Base-by-base conservation (phyloP, 92 coral and sea anemone species). In the Paragorgia papillata region DNA sequence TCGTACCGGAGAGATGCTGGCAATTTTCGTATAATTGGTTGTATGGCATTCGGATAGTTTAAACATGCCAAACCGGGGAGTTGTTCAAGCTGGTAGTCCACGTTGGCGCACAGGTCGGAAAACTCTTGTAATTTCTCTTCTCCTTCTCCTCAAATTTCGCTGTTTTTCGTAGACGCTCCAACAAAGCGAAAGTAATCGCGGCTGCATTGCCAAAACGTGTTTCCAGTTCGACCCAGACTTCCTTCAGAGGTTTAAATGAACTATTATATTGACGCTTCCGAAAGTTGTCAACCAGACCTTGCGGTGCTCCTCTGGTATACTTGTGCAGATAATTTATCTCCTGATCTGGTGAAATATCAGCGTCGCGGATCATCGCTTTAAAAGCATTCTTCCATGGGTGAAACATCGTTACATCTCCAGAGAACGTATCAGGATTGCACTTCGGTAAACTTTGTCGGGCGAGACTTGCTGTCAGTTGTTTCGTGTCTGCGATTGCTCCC, bases 311-410 rank as follows among this genome's bases (percentile, higher is more conserved):
- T 12, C 30, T 59, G 0, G 83, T 82, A 75, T 60, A 82, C 31
- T 27, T 34, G 10, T 61, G 83, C n/a, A 79, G 64, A 48, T 84
- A 84, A 27, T 81, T 80, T n/a, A 79, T 79, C 32, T 84, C 80
- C 43, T 83, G 87, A 10, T 26, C 67, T 15, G 87, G 85, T 22
- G 59, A 18, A 13, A 84, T 51, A 21, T 76, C 69, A 7, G 80
- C 84, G 79, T 84, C 80, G 19, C 28, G 14, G n/a, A 84, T 66
- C 80, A 84, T 79, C 14, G 88, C 73, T 37, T 58, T 57, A 56
- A 79, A 68, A n/a, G 88, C 79, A 24, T 48, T 69, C 55, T 84
- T 79, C 80, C 88, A 84, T 43, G 84, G 88, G 79, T 79, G 84
- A 65, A 84, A 79, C 13, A 84, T 57, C 17, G 88, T 77, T 29